Base-by-base conservation (phyloP, 2,888 invertebrate species). In the Drosophila suboccidentalis region DNA sequence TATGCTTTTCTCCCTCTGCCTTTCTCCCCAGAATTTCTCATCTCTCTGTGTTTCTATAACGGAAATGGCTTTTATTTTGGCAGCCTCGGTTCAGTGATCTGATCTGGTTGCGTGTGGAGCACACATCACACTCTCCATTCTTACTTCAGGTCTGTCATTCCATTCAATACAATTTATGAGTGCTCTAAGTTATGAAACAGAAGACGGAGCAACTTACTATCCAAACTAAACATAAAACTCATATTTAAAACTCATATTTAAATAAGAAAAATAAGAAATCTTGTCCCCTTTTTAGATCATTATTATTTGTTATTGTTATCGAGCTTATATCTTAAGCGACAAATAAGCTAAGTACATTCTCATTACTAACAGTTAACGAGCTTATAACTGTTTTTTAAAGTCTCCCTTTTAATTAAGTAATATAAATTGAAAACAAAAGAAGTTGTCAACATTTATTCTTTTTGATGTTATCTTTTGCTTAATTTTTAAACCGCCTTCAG, bases 61-160 rank as follows among this genome's bases (percentile, higher is more conserved):
- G 83, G 87, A 83, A 87, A 87, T 87, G 69, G 72, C 54, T 63
- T 84, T 71, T 78, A 66, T 77, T 78, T 70, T 62, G 66, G 78
- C 70, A 61, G 70, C 61, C 29, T 53, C 55, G 43, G 75, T 82
- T 79, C 87, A 74, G 55, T 73, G 74, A 81, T 76, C 74, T 54
- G 58, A 63, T 74, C 66, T 61, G 3, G 39, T 66, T 68, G 77
- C 58, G 58, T 63, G 63, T 50, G 29, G 44, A 57, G 43, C 46
- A 54, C 17, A n/a, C 60, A 47, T 53, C 62, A 36, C 39, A 26
- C 29, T 69, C 22, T 55, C 58, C 50, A 46, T 67, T 65, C 64
- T 47, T 74, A 50, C 65, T 68, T 77, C 64, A 53, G 78, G 62
- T 69, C 44, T 76, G 63, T 70, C 76, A 70, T 49, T 34, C 47